Base-by-base conservation (phyloP, 2,113 vertebrate species). In the Halcyon malimbica region DNA sequence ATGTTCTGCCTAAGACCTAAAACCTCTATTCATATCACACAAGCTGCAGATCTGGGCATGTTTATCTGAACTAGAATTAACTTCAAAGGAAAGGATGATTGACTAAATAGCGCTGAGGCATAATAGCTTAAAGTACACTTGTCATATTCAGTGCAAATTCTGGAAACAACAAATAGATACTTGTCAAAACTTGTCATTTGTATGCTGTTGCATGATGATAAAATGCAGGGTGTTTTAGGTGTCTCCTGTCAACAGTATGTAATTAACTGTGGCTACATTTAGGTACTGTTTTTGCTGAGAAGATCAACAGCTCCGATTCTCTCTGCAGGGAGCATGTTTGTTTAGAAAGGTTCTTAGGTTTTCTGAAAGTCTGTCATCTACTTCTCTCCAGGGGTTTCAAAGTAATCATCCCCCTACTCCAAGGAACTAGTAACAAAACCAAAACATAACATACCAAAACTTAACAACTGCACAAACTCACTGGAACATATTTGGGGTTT, bases 131-230 rank as follows among this genome's bases (percentile, higher is more conserved):
- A 96, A 85, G 44, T 78, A 90, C 44, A n/a, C 76, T 91, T 97
- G 94, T 96, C 95, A 90, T 79, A 84, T 42, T 78, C 35, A 54
- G 73, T 91, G 93, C 44, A 95, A 89, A 96, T 92, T 92, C 46
- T 81, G 50, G 87, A 97, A 97, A 93, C 68, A 97, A 92, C 90
- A 95, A 95, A 97, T 88, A 97, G 71, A 92, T 91, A 56, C 78
- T 93, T 97, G 96, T 97, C 97, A 97, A 95, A 95, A 97, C 33
- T 70, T 95, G 94, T 93, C 94, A 95, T 89, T 91, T 97, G 21
- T 90, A 71, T 78, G 23, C 60, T 56, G 80, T 37, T 91, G 63
- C 83, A 62, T 53, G 87, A 90, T 95, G 92, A 96, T 89, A 96
- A 83, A 77, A 87, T 12, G 5, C 54, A 87, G 12, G 11, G 60